Base-by-base conservation (phyloP, 2,113 vertebrate species). In the Brachionichthys hirsutus region DNA sequence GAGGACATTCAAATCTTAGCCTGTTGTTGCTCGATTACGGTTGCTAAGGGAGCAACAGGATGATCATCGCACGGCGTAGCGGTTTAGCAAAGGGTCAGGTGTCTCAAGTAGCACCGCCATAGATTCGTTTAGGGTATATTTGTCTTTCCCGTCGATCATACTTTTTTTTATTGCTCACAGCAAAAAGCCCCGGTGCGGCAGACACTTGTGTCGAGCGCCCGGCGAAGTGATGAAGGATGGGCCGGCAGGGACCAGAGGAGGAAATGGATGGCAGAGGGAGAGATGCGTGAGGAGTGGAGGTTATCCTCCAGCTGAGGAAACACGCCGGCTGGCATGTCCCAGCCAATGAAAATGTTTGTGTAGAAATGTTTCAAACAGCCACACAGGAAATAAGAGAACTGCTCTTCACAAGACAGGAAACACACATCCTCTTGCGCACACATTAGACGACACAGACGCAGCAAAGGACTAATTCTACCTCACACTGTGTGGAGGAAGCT, bases 231-330 rank as follows among this genome's bases (percentile, higher is more conserved):
- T 72, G 81, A 83, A 67, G 70, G 70, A 78, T 30, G 30, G 49
- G 58, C 46, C 47, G 17, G 56, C 49, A 62, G 56, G 67, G 65
- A 67, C 54, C 51, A 42, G 49, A 46, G 48, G 60, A 75, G 79
- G 78, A 84, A 83, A 79, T 74, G 57, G 70, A 76, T 75, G 73
- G 78, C 66, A 76, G 68, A 67, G 61, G 44, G 67, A 60, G 73
- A 68, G 80, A 67, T 66, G 67, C 52, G 30, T 57, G 72, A 77
- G 78, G 69, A 82, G 63, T 61, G 80, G 80, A 87, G 86, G 85
- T 88, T 85, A 84, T 83, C 77, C 84, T 70, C 75, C 89, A 91
- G 89, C 87, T 89, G 88, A 89, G 82, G 85, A 88, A 88, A 87
- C 81, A 89, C 56, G 7, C 54, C 56, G 18, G 64, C 66, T 84